phyloP scores from a whole-genome alignment of 2,113 vertebrate species.

The Megaceryle maxima region DNA sequence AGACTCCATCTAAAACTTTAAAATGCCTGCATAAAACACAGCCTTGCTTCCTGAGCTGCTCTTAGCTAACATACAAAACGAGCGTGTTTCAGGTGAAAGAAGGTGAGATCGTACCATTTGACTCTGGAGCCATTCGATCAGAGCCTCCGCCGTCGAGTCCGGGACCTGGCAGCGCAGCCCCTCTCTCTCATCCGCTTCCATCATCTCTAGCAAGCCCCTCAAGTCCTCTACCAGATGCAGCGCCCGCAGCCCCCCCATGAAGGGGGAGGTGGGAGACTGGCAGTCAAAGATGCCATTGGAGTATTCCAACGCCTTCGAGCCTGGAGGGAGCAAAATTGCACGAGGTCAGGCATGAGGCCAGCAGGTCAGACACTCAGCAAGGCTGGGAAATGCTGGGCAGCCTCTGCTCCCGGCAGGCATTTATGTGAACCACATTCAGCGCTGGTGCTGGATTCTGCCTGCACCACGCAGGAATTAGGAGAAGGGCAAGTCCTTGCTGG shows the following conservation, averaged over 20 bases:
- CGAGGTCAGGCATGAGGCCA: accelerated
- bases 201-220: constrained; percentile 87
- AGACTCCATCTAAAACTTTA: background rate
- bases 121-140: constrained; percentile 91
- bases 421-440: background rate
- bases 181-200: constrained; percentile 92
- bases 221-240: constrained; percentile 93
- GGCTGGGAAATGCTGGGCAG: accelerated
- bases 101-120: constrained; percentile 79
- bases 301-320: constrained; percentile 95
- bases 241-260: constrained; percentile 88
- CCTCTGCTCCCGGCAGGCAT: accelerated
- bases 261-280: constrained; percentile 94
- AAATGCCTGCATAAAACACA: background rate
- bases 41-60: background rate
- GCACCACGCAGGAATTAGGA: background rate
- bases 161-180: constrained; percentile 92
- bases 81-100: accelerated
- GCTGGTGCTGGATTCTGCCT: background rate
- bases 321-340: constrained; percentile 60
- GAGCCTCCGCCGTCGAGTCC: constrained; percentile 84
- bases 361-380: background rate
- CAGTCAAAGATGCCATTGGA: constrained; percentile 95
- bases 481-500: background rate
- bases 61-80: accelerated